Evolutionary conservation across 2,888 invertebrate species (phyloP).

Genomic region (Saturnia pavonia): DNA sequence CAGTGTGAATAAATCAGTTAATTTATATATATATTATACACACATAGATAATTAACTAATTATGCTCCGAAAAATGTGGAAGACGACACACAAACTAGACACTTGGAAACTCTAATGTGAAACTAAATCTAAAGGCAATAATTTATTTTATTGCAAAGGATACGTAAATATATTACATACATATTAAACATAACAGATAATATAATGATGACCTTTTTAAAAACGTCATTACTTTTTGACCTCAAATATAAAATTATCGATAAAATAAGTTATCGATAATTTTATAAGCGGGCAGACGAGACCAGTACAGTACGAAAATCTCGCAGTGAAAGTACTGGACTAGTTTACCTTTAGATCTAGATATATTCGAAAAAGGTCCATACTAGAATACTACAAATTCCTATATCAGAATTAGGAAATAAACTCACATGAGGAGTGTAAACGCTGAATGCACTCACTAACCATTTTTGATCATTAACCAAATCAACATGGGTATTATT

Average conservation of each 20-base stretch:
- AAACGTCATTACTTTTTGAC: background rate
- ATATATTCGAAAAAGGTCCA: background rate
- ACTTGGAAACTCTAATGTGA: conserved; percentile 24
- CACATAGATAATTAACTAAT: background rate
- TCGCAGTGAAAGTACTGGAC: background rate
- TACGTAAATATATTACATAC: background rate
- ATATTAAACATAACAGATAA: background rate
- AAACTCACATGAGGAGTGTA: background rate
- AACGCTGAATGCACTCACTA: conserved; percentile 2
- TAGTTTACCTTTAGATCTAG: conserved; percentile 4
- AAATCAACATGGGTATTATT: background rate
- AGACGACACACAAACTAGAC: conserved; percentile 51
- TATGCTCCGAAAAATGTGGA: conserved; percentile 43
- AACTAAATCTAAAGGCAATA: background rate
- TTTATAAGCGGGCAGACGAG: background rate
- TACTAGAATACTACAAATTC: background rate
- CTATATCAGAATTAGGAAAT: background rate
- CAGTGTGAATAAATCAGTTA: background rate
- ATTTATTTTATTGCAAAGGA: background rate
- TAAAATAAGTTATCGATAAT: background rate
- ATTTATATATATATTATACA: background rate
- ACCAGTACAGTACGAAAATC: background rate
- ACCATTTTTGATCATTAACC: background rate
- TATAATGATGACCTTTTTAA: background rate
- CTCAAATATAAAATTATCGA: background rate